Evolutionary conservation across 2,113 vertebrate genomes (phyloP), one percentile per base, ranked within the genome.

Genomic region (Serilophus lunatus): DNA sequence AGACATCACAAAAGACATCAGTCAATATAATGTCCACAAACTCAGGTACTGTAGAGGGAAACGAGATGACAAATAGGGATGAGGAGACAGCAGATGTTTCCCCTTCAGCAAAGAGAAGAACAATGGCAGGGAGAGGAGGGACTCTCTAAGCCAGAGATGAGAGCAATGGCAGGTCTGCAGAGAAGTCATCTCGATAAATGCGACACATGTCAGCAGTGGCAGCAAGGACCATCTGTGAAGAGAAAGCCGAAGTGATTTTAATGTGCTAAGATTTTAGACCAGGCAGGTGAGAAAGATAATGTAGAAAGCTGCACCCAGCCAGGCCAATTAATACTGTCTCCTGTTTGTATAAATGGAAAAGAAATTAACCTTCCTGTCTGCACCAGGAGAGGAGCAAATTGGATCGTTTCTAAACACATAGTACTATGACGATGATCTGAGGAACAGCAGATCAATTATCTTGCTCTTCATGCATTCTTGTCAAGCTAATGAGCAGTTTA

Each of bases 11-110:
- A 85, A 95, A 90, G 66, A 63, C 88, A 96, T 96, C 74, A 61
- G 74, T 96, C 91, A 96, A 90, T 96, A 49, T 77, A 94, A 70
- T 54, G 72, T 93, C 90, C 85, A 70, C 61, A 79, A 54, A 49
- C 82, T 92, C 86, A 93, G 90, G 78, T 95, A 94, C 31, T 95
- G 82, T 95, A 88, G 71, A 88, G 77, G 89, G 86, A 93, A 97
- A 92, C 5, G 12, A 50, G 63, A 74, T 96, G 92, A 97, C 85
- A 95, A 96, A 97, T 90, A 77, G 80, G 36, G 65, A 82, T 84
- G 57, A 57, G 86, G 88, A 86, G 91, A 90, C 61, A 92, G 77
- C 97, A 98, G 97, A 97, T 98, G 97, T 98, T 98, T 97, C 95
- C 97, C 96, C 95, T 97, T 88, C 82, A 95, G 97, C 96, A 91